These are phyloP conservation scores for Liparis tanakae DNA, from an alignment of 2,797 vertebrate genomes.

Conservation along the genomic window DNA sequence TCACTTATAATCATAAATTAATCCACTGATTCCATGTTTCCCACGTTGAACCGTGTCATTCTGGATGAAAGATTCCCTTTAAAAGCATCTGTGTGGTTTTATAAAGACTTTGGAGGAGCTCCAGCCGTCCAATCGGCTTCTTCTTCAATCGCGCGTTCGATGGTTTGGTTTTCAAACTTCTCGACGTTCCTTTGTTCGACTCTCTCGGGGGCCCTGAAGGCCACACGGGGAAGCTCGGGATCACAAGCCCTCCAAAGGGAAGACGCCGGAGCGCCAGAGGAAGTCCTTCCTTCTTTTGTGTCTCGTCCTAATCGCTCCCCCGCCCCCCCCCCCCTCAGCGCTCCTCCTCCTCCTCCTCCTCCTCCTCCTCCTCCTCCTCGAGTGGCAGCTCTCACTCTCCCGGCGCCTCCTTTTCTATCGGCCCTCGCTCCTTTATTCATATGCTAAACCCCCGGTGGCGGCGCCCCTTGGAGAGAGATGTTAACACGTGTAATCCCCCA, in stretches of 20 bases:
- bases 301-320: slow-evolving; percentile 60
- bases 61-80: background rate
- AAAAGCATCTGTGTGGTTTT: background rate
- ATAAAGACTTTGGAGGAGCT: background rate
- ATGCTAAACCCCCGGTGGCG: slow-evolving; percentile 84
- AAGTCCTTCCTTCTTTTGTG: slow-evolving; percentile 56
- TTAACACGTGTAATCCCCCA: slow-evolving; percentile 87
- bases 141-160: background rate
- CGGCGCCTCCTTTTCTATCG: slow-evolving; percentile 71
- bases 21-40: background rate
- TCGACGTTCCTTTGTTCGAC: background rate
- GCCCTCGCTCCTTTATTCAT: slow-evolving; percentile 83
- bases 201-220: background rate
- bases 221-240: background rate
- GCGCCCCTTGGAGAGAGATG: slow-evolving; percentile 76
- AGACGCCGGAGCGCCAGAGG: slow-evolving; percentile 17
- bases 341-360: no score
- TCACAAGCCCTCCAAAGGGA: background rate
- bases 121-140: background rate
- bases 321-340: slow-evolving; percentile 42
- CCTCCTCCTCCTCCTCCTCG: slow-evolving; percentile 56
- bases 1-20: no score
- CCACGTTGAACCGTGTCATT: background rate
- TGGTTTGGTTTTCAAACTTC: background rate
- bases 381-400: slow-evolving; percentile 78